Evolutionary conservation across 2,113 vertebrate genomes (phyloP).

Genomic region (Triplophysa siluroides): DNA sequence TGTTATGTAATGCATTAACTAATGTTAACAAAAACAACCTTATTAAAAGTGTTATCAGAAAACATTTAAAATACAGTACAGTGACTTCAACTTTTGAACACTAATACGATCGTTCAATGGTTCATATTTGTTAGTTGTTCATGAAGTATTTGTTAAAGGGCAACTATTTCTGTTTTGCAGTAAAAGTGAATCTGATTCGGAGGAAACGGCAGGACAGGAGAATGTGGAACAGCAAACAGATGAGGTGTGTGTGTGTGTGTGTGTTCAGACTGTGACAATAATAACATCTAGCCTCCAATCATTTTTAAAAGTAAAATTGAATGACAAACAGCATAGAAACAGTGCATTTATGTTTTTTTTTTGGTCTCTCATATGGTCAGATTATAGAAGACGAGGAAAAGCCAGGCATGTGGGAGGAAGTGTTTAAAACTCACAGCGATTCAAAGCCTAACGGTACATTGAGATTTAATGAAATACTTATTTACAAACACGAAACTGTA

Average conservation of each 20-base stretch:
- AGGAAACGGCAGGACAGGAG: slow-evolving; percentile 62
- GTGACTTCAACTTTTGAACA: no score
- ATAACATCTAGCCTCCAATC: no score
- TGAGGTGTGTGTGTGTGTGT: slow-evolving; percentile 26
- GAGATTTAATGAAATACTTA: not conserved
- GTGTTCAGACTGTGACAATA: no score
- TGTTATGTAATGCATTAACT: no score
- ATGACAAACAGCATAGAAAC: no score
- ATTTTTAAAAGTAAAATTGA: no score
- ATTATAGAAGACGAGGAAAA: slow-evolving; percentile 68
- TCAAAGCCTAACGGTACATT: slow-evolving; percentile 84
- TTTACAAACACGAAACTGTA: not conserved
- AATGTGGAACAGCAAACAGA: slow-evolving; percentile 61
- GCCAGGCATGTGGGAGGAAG: slow-evolving; percentile 87
- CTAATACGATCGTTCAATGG: no score
- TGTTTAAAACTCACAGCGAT: slow-evolving; percentile 88
- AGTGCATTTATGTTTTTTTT: no score
- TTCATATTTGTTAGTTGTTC: not conserved
- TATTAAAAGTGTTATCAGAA: no score
- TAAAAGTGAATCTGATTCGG: slow-evolving; percentile 68
- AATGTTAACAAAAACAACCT: no score
- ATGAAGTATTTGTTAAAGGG: not conserved
- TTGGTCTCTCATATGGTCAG: slow-evolving; percentile 63
- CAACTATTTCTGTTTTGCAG: slow-evolving; percentile 22
- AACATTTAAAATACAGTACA: no score